Conservation (phyloP, 2,797 vertebrate genomes). For the Chaenodraco wilsoni region DNA sequence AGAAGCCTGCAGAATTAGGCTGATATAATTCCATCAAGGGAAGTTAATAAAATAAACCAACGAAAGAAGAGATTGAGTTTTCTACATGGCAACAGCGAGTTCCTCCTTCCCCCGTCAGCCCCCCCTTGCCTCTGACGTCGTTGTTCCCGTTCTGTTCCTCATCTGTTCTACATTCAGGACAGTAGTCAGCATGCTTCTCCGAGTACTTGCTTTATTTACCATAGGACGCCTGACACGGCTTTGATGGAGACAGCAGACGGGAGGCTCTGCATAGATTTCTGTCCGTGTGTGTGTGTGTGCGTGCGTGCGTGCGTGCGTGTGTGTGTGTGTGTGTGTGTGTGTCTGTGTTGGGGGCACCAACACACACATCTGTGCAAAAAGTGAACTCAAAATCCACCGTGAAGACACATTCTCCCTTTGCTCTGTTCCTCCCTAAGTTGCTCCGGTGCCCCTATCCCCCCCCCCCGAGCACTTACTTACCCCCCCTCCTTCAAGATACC, state of each 20-base stretch:
- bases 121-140: slow-evolving; percentile 29
- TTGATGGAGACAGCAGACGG: slow-evolving; percentile 37
- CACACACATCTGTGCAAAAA: slow-evolving; percentile 76
- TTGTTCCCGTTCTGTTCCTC: slow-evolving; percentile 61
- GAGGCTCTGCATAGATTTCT: slow-evolving; percentile 46
- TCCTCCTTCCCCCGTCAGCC: not conserved
- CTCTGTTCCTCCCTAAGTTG: slow-evolving; percentile 37
- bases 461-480: slow-evolving; percentile 4
- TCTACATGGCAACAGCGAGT: not conserved
- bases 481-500: slow-evolving; percentile 18
- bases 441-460: slow-evolving; percentile 3
- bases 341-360: slow-evolving; percentile 15
- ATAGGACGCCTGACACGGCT: slow-evolving; percentile 40
- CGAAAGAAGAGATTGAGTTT: slow-evolving; percentile 5
- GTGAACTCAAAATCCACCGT: slow-evolving; percentile 68
- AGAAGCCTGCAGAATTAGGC: slow-evolving; percentile 9
- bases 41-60: not conserved
- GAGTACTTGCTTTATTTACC: slow-evolving; percentile 57
- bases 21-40: not conserved
- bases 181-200: slow-evolving; percentile 50
- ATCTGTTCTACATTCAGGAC: slow-evolving; percentile 69
- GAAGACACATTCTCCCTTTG: slow-evolving; percentile 69
- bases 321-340: not conserved
- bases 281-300: not conserved
- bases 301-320: too few species aligned